Base-by-base conservation (phyloP, 2,888 invertebrate species). In the Panopea generosa region DNA sequence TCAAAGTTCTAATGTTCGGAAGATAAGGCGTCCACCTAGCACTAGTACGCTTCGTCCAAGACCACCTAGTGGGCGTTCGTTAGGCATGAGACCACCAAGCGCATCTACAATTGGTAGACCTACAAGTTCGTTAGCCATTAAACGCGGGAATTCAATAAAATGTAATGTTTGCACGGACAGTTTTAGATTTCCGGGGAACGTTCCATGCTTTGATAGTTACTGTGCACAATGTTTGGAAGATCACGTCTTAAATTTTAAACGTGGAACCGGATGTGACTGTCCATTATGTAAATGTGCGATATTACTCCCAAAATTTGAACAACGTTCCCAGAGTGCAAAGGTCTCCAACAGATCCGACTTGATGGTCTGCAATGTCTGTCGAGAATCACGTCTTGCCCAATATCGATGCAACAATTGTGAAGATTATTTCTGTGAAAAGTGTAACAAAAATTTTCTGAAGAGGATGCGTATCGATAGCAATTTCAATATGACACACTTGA, bases 381-480 rank as follows among this genome's bases (percentile, higher is more conserved):
- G 65, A 24, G 68, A 67, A 11, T 69, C 76, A 2, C 38, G 70
- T n/a, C 62, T 75, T 1, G 75, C 80, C 2, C 76, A 80, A 27
- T 76, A 73, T 55, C 55, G 76, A 22, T 80, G 80, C 47, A 69
- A 69, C 16, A 60, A 60, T 2, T 80, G 80, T 50, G 80, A 76
- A 26, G 76, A 80, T 29, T 72, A 76, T 26, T 80, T 76, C 50
- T 80, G 80, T 57, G 80, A 76, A 33, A 80, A 80, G 62, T 80
- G 80, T 26, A 72, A 76, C 29, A 65, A 69, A 27, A 70, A 80
- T 22, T 80, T 80, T 45, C 70, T 80, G 9, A 63, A 63, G 22
- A 55, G 80, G 14, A 80, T 80, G 80, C 22, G 80, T 14, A 73
- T 76, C 16, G 75, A 80, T 40, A 50, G 60, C 22, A 75, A 65